These are phyloP conservation scores for Hydriomena furcata DNA, from an alignment of 2,888 invertebrate species.

Conservation along the genomic window DNA sequence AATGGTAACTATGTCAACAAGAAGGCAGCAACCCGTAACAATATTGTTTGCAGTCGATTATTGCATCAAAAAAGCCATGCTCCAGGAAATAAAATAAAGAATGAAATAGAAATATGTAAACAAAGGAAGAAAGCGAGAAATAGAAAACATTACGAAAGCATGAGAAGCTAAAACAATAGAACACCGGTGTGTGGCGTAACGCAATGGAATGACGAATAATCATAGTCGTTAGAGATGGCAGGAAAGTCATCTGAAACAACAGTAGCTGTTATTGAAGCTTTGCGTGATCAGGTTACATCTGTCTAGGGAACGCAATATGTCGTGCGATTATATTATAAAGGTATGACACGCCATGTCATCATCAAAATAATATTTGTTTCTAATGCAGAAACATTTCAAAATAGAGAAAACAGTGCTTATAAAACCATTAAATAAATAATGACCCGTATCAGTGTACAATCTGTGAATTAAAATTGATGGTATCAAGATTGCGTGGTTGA, in stretches of 20 bases:
- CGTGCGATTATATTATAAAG: constrained; percentile 39
- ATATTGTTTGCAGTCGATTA: constrained; percentile 35
- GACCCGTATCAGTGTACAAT: constrained; percentile 17
- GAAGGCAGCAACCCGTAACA: constrained; percentile 37
- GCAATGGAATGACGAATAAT: constrained; percentile 55
- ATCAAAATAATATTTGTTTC: constrained; percentile 45
- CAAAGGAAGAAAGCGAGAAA: constrained; percentile 41
- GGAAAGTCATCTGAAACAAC: constrained; percentile 61
- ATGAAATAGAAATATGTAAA: constrained; percentile 32
- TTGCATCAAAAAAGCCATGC: constrained; percentile 11
- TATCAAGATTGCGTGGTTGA: constrained; percentile 28
- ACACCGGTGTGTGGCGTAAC: constrained; percentile 54
- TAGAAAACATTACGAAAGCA: constrained; percentile 44
- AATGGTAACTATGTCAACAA: constrained; percentile 39
- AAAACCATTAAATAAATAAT: constrained; percentile 30
- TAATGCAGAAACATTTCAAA: constrained; percentile 24
- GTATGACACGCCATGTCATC: constrained; percentile 46
- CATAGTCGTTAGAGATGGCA: constrained; percentile 34
- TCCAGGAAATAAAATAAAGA: constrained; percentile 12
- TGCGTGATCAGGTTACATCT: constrained; percentile 53
- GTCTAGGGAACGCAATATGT: constrained; percentile 47
- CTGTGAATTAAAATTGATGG: constrained; percentile 32
- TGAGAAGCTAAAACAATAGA: constrained; percentile 56
- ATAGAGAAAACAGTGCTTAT: constrained; percentile 24
- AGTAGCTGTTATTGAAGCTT: constrained; percentile 58